Evolutionary conservation across 2,113 vertebrate species (phyloP), one percentile per base, ranked within the genome.

Genomic region (Odocoileus virginianus): DNA sequence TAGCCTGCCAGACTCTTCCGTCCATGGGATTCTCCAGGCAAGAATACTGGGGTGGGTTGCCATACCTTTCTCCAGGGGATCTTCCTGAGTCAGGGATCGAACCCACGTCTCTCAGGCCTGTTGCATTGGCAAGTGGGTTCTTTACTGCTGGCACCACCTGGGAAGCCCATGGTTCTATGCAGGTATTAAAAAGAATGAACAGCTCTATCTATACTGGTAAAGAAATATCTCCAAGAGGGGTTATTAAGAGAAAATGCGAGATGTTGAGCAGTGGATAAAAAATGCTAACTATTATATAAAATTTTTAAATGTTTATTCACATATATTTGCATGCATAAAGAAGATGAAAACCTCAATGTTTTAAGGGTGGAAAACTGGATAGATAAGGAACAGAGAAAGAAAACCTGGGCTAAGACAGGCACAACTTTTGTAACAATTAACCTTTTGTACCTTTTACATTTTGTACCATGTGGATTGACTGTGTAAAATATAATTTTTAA

Each of bases 361-460:
- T 87, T 50, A 54, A 33, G 7, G n/a, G 7, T 40, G 45, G 17
- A 91, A 89, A 87, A 64, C 19, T 78, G 33, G 43, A 47, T 47
- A n/a, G 23, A 25, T 30, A 6, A 57, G 30, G 19, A 78, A 89
- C 11, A 91, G 15, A 45, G 33, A 91, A 87, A 87, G 19, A 97
- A 64, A 91, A 84, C 28, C 21, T 83, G 84, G 61, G 9, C 21
- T 71, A 84, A 17, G 74, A 84, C 10, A 67, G n/a, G 79, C 36
- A 93, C 27, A 79, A 57, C 11, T 94, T 96, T 85, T 40, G 27
- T 71, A 91, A 83, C 43, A n/a, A 57, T 74, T 89, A 95, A 96
- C 0, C 30, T 92, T 76, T 71, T 36, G 2, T 61, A 85, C 19
- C 45, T 89, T 95, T 33, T 61, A 89, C 57, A 57, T 50, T 87